Evolutionary conservation across 1,140 invertebrate genomes (phyloP), one percentile per base, ranked within the genome.

Genomic region (Leptopilina boulardi): DNA sequence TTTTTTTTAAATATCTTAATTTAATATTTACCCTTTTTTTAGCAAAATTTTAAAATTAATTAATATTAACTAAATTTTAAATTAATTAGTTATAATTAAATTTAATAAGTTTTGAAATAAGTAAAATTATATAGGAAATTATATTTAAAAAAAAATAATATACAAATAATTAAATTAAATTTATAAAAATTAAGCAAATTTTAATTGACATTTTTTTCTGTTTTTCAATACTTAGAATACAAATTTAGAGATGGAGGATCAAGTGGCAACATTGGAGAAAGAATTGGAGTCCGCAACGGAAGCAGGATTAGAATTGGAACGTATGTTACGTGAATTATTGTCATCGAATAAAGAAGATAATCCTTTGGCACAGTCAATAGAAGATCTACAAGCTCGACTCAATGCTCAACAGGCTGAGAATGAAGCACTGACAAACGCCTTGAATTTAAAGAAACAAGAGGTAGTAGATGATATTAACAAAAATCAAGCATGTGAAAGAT

Each of bases 231-330:
- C 87, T 78, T 81, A 91, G 83, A 87, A 86, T 66, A 83, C 86
- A 23, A 92, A 92, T 80, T 74, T 76, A 13, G 89, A 92, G 34
- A 83, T 93, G 10, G 91, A 94, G 83, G 92, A 94, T 71, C 93
- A 94, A 85, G 91, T 95, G 18, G 85, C 86, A 74, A 90, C 86
- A 13, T 79, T 94, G 38, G 93, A 94, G 85, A 93, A 92, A 88
- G 94, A 95, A 85, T 88, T 94, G 77, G 94, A 94, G 86, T 92
- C 89, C 84, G 93, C 93, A 18, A 93, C 93, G 0, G 93, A 94
- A 86, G 93, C 93, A 13, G 94, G 94, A 10, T 88, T 94, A 21
- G 93, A 94, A 86, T 86, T 94, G 26, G 94, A 94, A 83, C 90
- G 91, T 85, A 94, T 94, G 91, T 84, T 95, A 15, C 91, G 93